Evolutionary conservation across 2,888 invertebrate species (phyloP).

Genomic region (Prenolepis imparis): DNA sequence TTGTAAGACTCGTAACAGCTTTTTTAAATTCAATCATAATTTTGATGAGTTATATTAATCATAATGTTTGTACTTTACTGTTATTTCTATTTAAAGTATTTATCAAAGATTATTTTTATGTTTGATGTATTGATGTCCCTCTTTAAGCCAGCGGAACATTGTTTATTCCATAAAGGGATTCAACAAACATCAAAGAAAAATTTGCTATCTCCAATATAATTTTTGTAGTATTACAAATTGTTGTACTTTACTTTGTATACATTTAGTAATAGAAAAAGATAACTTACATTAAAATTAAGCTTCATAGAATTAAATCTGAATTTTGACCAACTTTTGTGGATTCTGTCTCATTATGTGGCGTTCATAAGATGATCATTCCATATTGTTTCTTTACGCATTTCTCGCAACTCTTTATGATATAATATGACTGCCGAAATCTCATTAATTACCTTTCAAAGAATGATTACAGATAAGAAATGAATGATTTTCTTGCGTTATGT

Average conservation of each 20-base stretch:
- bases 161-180: not conserved
- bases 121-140: not conserved
- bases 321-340: conserved; percentile 3
- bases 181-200: not conserved
- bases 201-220: not conserved
- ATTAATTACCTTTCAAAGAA: not conserved
- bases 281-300: not conserved
- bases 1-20: not conserved
- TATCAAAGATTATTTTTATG: conserved; percentile 1
- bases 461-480: not conserved
- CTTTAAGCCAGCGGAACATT: not conserved
- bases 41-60: not conserved
- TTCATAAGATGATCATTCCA: conserved; percentile 4
- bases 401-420: not conserved
- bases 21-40: conserved; percentile 18
- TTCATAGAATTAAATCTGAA: not conserved
- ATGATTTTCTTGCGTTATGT: not conserved
- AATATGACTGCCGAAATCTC: conserved; percentile 10
- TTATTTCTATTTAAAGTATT: conserved; percentile 8
- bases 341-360: not conserved
- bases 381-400: conserved; percentile 16
- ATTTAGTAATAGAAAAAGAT: not conserved
- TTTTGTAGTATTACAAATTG: not conserved
- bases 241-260: not conserved
- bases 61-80: not conserved